Base-by-base conservation (phyloP, 2,888 invertebrate genomes). In the Endomychus coccineus region DNA sequence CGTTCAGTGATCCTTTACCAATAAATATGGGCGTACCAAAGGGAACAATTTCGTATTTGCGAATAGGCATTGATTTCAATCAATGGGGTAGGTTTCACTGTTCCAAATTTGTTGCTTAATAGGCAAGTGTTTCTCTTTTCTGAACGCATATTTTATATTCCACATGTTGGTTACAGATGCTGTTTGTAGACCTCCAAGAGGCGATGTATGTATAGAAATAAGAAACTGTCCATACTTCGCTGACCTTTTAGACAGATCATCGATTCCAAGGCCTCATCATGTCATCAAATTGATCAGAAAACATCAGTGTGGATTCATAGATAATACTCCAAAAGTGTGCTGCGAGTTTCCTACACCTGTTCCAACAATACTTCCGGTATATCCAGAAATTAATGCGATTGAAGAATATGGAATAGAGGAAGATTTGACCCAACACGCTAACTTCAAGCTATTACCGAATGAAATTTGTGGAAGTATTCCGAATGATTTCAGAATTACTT, bases 401-500 rank as follows among this genome's bases (percentile, higher is more conserved):
- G 13, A 7, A 7, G 11, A 13, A 7, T 11, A 14, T 13, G n/a
- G n/a, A n/a, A 24, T 32, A 27, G n/a, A 7, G 2, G 30, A 35
- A 14, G 19, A 28, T 10, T 61, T 68, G 1, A 42, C 52, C 0
- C 45, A 46, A 4, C 70, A 72, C 35, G 49, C 46, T 5, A 71
- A 70, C 45, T 46, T 67, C 9, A 22, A 54, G 13, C 45, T 69
- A 6, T 43, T 73, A 16, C 59, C 59, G 1, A 30, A 42, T 11
- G 55, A 66, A n/a, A 49, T 59, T 1, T 84, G 84, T 50, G 84
- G 84, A 0, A 59, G 59, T 0, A 62, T 74, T n/a, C 65, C 67
- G 2, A 61, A 66, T 4, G 67, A 71, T 27, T 48, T 42, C 4
- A 73, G 74, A 49, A 74, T 85, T 28, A 64, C 73, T 19, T 71